phyloP scores from a whole-genome alignment of 2,797 vertebrate genomes.

The Coranthus polyacanthus region DNA sequence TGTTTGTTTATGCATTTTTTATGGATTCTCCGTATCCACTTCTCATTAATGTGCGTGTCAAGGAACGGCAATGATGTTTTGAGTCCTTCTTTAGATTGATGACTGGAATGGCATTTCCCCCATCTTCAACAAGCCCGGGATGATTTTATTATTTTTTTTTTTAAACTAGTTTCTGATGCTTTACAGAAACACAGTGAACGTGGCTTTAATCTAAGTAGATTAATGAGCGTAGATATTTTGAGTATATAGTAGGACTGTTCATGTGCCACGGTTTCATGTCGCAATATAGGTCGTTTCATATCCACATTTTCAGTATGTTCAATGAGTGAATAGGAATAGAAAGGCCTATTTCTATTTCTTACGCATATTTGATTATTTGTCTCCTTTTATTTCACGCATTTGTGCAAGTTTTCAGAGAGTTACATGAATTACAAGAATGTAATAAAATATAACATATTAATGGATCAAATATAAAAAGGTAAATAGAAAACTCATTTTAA shows the following conservation, averaged over 20 bases:
- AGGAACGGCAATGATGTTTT: constrained; percentile 38
- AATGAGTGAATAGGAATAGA: too few relatives aligned
- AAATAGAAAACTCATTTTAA: too few relatives aligned
- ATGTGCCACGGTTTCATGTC: too few relatives aligned
- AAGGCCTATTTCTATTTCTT: too few relatives aligned
- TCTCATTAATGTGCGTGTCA: constrained; percentile 40
- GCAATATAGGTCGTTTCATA: background rate
- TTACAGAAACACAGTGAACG: constrained; percentile 10
- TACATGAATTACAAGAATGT: too few relatives aligned
- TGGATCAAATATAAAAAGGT: too few relatives aligned
- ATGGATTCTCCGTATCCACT: constrained; percentile 12
- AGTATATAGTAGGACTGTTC: background rate
- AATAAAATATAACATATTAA: too few relatives aligned
- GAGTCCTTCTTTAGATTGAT: constrained; percentile 47
- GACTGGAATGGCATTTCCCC: constrained; percentile 76
- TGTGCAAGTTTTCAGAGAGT: too few relatives aligned
- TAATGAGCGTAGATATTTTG: constrained; percentile 1
- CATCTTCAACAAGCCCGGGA: constrained; percentile 51
- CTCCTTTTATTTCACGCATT: too few relatives aligned
- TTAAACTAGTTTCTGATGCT: background rate
- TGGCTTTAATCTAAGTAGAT: constrained; percentile 22
- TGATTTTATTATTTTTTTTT: constrained; percentile 34
- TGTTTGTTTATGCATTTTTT: constrained; percentile 30
- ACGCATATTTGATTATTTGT: too few relatives aligned
- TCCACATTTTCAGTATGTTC: too few relatives aligned